Base-by-base conservation (phyloP, 92 coral and sea anemone genomes). In the Montipora capitata region DNA sequence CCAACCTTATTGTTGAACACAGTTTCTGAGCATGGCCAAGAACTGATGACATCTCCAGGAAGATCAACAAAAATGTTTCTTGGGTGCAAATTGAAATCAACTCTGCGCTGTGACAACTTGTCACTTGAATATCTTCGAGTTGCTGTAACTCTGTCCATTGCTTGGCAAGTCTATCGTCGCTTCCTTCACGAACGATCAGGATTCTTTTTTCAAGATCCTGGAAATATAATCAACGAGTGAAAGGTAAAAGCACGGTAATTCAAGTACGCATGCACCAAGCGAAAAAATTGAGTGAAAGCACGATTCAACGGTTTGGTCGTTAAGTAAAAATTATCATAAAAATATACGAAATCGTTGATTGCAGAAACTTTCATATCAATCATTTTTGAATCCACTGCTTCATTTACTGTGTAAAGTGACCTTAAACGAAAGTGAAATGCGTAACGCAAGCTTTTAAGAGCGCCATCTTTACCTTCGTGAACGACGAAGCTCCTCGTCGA, bases 1-100 rank as follows among this genome's bases (percentile, higher is more conserved):
- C 52, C 80, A 51, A 91, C 98, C 98, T 88, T 69, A 93, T 27
- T 8, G 89, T 88, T 3, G 95, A 88, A 38, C 96, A 93, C 11
- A 95, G 82, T 72, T 91, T 91, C 45, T 78, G 85, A 80, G 81
- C 90, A 40, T 75, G 79, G 62, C 79, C 89, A 58, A 86, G 86
- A 5, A 88, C 88, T 39, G 85, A 85, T 10, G 66, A 76, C 68
- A 85, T 80, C 27, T 95, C 98, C 78, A 95, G 72, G 43, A 95
- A 91, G 17, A 95, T 80, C 11, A 95, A 82, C 0, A 84, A 51
- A 76, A 85, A 93, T 68, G 80, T 93, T 12, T 93, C 96, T 48
- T 78, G 85, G 54, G 85, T 78, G 63, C 98, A 95, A 35, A 93
- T 67, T 57, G 86, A 69, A 78, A 80, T 69, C 12, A 90, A 76